Conservation (phyloP, 2,797 vertebrate genomes). For the Poeciliopsis turneri region DNA sequence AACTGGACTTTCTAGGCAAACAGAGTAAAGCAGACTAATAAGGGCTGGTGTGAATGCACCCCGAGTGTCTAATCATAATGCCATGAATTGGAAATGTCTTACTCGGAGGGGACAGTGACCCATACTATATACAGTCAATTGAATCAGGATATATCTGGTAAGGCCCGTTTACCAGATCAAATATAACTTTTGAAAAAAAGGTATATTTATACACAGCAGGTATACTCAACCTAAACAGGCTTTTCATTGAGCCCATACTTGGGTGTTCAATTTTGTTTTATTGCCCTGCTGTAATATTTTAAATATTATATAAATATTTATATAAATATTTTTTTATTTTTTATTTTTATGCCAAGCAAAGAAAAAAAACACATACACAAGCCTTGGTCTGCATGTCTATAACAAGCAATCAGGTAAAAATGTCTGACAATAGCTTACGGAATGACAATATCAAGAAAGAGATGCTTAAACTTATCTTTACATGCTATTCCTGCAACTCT, state of each 20-base stretch:
- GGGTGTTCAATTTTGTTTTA: neutral
- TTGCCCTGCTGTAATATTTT: neutral
- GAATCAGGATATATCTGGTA: neutral
- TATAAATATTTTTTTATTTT: no score
- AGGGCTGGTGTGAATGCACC: no score
- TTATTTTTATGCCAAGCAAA: neutral
- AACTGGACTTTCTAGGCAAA: no score
- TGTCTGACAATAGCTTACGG: neutral
- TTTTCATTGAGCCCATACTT: neutral
- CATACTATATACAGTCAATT: neutral
- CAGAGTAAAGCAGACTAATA: no score
- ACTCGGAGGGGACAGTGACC: neutral
- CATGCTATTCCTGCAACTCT: slow-evolving; percentile 10
- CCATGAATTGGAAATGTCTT: neutral
- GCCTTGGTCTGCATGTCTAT: neutral
- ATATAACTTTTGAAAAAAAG: neutral
- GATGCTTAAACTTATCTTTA: slow-evolving; percentile 10
- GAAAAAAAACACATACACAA: no score
- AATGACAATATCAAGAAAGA: neutral
- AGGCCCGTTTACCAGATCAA: neutral
- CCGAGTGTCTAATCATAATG: neutral
- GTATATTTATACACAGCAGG: no score
- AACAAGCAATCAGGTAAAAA: neutral
- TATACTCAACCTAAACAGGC: neutral
- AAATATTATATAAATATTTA: neutral